Percentiles rank a stretch among this genome's conserved stretches.
These are phyloP conservation scores for Chiroxiphia lanceolata DNA, from an alignment of 2,797 vertebrate species.

Conservation along the genomic window DNA sequence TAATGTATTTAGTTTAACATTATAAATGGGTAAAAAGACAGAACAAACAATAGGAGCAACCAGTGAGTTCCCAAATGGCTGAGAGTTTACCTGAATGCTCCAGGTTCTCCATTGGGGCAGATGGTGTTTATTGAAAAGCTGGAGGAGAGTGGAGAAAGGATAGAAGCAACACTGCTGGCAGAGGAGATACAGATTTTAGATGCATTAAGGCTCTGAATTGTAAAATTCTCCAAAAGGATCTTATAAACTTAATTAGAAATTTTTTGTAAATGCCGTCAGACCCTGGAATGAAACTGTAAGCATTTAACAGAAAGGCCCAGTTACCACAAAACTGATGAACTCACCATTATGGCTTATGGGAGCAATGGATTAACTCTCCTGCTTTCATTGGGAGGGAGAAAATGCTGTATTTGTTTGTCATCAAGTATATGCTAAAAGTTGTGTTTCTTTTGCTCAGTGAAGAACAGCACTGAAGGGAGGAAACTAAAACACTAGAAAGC, in stretches of 20 bases:
- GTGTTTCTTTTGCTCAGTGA: not conserved
- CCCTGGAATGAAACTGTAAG: not conserved
- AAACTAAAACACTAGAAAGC: not conserved
- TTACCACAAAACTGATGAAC: not conserved
- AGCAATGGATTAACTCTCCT: not conserved
- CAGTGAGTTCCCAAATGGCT: not conserved
- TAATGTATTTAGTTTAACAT: not conserved
- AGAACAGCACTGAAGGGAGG: not conserved
- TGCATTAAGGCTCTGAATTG: not conserved
- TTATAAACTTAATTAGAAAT: not conserved
- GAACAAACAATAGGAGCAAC: not conserved
- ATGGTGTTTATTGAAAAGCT: not conserved
- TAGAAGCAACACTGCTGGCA: not conserved
- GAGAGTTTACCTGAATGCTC: not conserved
- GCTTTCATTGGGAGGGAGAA: not conserved
- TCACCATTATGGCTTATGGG: not conserved
- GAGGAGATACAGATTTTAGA: not conserved
- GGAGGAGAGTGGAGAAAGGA: not conserved
- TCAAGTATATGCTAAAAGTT: not conserved
- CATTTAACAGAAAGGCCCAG: not conserved
- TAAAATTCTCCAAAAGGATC: not conserved
- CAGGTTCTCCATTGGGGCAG: not conserved
- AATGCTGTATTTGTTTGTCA: not conserved
- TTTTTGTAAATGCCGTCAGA: not conserved
- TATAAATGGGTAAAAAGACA: not conserved